Base-by-base conservation (phyloP, 2,888 invertebrate species). In the Calephelis perditalis region DNA sequence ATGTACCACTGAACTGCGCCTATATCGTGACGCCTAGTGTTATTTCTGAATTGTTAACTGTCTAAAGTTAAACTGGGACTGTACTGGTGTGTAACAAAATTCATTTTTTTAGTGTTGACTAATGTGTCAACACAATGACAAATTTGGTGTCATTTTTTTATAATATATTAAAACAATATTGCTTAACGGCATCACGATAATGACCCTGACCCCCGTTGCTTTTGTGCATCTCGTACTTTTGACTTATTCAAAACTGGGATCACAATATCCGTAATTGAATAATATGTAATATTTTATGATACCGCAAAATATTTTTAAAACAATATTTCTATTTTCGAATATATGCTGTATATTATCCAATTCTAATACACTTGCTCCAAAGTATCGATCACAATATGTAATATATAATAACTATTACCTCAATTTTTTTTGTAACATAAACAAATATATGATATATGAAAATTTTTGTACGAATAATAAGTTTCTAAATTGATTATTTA, bases 171-270 rank as follows among this genome's bases (percentile, higher is more conserved):
- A 58, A 43, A 26, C 45, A n/a, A 40, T 35, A 37, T 37, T 37
- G 37, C 56, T 58, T n/a, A 43, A 45, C 46, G 52, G 62, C 62
- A 64, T 65, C 60, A 65, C 60, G 61, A 6, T 40, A 8, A 40
- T 6, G 40, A 40, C 40, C 40, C 6, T 40, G 9, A 49, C 62
- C 61, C 62, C 59, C 57, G 64, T 15, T 56, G 52, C 40, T 44
- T 56, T 62, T 49, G 62, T 49, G 66, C 74, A 76, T 77, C 75
- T 75, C 76, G 74, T 67, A 66, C 61, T 77, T 77, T 78, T 77
- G 76, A 78, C 69, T 70, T 36, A 60, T 68, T 76, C 76, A 77
- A 75, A 79, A 78, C 64, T 74, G 69, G 76, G 75, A 76, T 72
- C 73, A 65, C 67, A 58, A 63, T 64, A 63, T 40, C 4, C 54